Percentiles rank a stretch among this genome's conserved stretches.
Conservation (phyloP, 2,888 invertebrate genomes). For the Watsonalla cultraria region DNA sequence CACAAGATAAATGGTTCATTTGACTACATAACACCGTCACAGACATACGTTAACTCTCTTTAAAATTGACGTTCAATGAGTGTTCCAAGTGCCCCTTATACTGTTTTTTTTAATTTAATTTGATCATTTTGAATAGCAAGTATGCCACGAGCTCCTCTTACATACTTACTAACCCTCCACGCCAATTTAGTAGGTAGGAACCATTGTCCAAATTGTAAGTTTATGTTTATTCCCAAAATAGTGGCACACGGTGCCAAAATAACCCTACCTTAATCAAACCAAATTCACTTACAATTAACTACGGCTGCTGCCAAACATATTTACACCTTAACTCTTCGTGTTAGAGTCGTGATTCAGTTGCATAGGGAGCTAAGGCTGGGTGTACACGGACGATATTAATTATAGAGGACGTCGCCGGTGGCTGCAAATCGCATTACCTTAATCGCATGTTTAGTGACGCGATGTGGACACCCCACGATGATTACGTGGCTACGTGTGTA, state of each 20-base stretch:
- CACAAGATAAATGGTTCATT: too few species aligned
- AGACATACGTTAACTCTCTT: too few species aligned
- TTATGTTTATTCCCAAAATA: neutral
- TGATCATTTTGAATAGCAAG: too few species aligned
- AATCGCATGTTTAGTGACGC: constrained; percentile 52
- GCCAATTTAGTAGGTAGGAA: too few species aligned
- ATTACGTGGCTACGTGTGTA: neutral
- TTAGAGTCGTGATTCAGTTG: neutral
- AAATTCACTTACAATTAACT: neutral
- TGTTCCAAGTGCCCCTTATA: too few species aligned
- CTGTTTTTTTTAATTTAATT: too few species aligned
- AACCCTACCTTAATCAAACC: neutral
- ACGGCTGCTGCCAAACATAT: neutral
- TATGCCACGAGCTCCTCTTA: too few species aligned
- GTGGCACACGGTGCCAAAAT: neutral
- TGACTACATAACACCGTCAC: too few species aligned
- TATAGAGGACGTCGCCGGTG: constrained; percentile 33
- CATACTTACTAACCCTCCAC: too few species aligned
- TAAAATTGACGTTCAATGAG: too few species aligned
- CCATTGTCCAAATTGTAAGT: too few species aligned
- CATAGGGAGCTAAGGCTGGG: neutral
- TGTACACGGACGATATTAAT: constrained; percentile 24
- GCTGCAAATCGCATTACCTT: constrained; percentile 41
- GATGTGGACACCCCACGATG: constrained; percentile 13
- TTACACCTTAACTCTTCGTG: neutral